These are phyloP conservation scores for Hydrochoerus hydrochaeris DNA, from an alignment of 2,113 vertebrate species.

Conservation along the genomic window DNA sequence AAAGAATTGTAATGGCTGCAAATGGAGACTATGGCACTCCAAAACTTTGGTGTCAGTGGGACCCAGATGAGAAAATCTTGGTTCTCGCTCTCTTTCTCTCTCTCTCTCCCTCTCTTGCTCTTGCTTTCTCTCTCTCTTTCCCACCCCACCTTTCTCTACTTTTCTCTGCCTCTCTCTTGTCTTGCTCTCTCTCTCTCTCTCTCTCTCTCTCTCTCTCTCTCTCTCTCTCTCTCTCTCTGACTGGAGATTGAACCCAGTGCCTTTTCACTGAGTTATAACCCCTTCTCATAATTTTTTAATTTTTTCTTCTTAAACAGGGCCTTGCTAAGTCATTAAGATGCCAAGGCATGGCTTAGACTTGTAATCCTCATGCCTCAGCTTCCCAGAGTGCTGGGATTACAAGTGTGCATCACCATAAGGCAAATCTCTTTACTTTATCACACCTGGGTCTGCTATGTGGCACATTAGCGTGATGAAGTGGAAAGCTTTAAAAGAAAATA, in stretches of 20 bases:
- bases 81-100: background rate
- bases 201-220: background rate
- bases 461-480: background rate
- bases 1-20: background rate
- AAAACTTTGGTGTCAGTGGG: too few species aligned
- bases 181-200: background rate
- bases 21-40: background rate
- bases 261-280: background rate
- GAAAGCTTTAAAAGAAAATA: background rate
- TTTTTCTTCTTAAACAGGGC: background rate
- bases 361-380: background rate
- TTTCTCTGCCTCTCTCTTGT: background rate
- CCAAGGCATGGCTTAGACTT: background rate
- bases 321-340: background rate
- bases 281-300: background rate
- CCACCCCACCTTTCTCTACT: background rate
- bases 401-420: background rate
- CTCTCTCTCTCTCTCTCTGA: too few species aligned
- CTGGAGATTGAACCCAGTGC: background rate
- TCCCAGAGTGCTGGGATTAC: background rate
- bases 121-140: background rate
- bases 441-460: accelerated
- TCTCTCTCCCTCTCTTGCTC: background rate
- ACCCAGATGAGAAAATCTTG: background rate
- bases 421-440: background rate